Evolutionary conservation across 1,140 invertebrate species (phyloP).

Genomic region (Megathymus violae): DNA sequence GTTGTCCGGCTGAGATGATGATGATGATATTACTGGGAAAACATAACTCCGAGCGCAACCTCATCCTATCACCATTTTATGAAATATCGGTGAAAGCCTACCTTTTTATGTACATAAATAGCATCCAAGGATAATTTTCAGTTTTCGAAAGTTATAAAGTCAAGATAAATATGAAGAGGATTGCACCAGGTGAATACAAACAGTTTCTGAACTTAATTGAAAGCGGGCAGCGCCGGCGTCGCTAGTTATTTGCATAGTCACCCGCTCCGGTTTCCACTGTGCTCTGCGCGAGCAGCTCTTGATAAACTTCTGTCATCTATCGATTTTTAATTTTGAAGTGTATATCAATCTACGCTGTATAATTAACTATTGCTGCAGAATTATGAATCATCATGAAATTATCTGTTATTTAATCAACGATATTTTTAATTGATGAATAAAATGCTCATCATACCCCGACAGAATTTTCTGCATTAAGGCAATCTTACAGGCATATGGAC

Average conservation of each 20-base stretch:
- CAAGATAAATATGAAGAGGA: slow-evolving; percentile 54
- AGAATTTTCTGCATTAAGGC: no score
- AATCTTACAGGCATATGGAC: no score
- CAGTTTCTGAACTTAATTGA: slow-evolving; percentile 61
- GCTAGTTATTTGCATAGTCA: slow-evolving; percentile 57
- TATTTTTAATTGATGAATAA: no score
- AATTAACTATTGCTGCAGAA: no score
- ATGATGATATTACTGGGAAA: no score
- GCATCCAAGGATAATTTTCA: neutral
- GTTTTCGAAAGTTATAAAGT: slow-evolving; percentile 1
- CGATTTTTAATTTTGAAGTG: neutral
- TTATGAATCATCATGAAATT: no score
- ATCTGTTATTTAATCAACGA: no score
- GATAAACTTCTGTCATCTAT: slow-evolving; percentile 49
- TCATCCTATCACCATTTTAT: no score
- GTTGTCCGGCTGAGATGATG: no score
- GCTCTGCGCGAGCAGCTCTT: slow-evolving; percentile 47
- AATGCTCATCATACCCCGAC: no score
- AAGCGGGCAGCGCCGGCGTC: slow-evolving; percentile 46
- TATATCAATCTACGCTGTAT: no score
- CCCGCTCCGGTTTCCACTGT: slow-evolving; percentile 43
- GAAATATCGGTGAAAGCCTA: neutral
- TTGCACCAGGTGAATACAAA: slow-evolving; percentile 56
- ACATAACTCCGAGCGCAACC: no score
- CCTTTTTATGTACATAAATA: neutral